Conservation (phyloP, 2,888 invertebrate genomes). For the Hermodice carunculata region DNA sequence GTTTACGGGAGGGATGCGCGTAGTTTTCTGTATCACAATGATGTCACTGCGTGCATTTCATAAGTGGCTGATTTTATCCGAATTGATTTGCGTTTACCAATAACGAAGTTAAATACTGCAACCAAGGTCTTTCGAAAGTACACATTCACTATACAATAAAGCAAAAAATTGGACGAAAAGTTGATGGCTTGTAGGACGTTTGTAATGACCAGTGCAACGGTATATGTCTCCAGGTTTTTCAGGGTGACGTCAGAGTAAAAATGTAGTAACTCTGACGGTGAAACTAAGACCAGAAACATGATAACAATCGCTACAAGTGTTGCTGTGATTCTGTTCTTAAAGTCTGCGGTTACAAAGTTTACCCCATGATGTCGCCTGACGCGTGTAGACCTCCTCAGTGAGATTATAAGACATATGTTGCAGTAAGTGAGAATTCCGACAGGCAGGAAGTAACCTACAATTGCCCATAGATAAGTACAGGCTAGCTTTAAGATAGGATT, state of each 20-base stretch:
- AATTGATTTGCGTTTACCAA: too few relatives aligned
- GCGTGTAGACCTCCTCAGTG: conserved; percentile 21
- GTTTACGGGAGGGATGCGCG: too few relatives aligned
- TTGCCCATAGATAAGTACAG: conserved; percentile 49
- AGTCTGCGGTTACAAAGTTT: background rate
- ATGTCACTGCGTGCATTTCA: too few relatives aligned
- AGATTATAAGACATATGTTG: conserved; percentile 57
- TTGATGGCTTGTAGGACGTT: conserved; percentile 25
- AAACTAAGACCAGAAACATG: conserved; percentile 60
- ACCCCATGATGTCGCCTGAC: too few relatives aligned
- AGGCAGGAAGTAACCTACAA: conserved; percentile 62
- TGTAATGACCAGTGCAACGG: conserved; percentile 5
- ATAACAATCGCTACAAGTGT: conserved; percentile 61
- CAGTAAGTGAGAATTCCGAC: conserved; percentile 59
- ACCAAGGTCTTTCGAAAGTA: too few relatives aligned
- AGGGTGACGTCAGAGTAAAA: conserved; percentile 41
- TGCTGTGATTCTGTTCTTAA: conserved; percentile 50
- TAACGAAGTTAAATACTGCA: too few relatives aligned
- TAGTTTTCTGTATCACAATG: too few relatives aligned
- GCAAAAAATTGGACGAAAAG: conserved; percentile 23
- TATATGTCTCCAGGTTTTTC: background rate
- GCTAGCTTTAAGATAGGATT: background rate
- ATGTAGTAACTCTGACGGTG: conserved; percentile 63
- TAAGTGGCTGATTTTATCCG: too few relatives aligned
- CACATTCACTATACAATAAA: conserved; percentile 26